Conservation (phyloP, 2,888 invertebrate genomes). For the Endotricha flammealis region DNA sequence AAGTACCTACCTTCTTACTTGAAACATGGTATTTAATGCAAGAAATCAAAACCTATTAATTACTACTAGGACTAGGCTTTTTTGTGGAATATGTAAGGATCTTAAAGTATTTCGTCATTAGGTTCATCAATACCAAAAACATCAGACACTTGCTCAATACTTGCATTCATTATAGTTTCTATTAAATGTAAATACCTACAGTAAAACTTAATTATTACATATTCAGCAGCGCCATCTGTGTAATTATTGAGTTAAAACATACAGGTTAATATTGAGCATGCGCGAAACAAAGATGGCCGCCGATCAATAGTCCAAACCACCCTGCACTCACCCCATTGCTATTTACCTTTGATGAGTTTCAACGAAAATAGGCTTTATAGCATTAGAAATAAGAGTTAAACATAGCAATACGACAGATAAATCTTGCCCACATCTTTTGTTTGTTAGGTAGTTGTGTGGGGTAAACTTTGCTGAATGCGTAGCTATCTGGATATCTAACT, state of each 20-base stretch:
- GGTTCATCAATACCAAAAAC: too few relatives aligned
- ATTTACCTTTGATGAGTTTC: conserved; percentile 25
- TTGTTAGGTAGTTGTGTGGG: conserved; percentile 33
- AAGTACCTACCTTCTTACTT: too few relatives aligned
- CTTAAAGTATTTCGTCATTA: too few relatives aligned
- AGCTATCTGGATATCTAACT: conserved; percentile 1
- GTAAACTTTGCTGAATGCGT: conserved; percentile 10
- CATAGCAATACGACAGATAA: conserved; percentile 29
- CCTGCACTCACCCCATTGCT: conserved; percentile 51
- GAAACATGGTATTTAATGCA: too few relatives aligned
- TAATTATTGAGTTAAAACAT: conserved; percentile 28
- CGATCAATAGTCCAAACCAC: conserved; percentile 66
- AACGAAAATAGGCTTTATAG: conserved; percentile 31
- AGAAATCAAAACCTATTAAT: too few relatives aligned
- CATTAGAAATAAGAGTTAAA: conserved; percentile 24
- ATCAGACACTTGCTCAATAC: too few relatives aligned
- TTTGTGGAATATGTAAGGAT: too few relatives aligned
- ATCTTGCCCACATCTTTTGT: conserved; percentile 56
- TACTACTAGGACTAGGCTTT: too few relatives aligned
- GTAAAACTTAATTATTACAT: background rate
- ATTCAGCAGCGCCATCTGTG: conserved; percentile 59
- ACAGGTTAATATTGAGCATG: conserved; percentile 42
- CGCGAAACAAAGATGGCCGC: conserved; percentile 64
- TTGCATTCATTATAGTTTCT: too few relatives aligned
- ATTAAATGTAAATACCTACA: too few relatives aligned